Evolutionary conservation across 1,140 invertebrate genomes (phyloP), one percentile per base, ranked within the genome.

Genomic region (Megalonaias nervosa): DNA sequence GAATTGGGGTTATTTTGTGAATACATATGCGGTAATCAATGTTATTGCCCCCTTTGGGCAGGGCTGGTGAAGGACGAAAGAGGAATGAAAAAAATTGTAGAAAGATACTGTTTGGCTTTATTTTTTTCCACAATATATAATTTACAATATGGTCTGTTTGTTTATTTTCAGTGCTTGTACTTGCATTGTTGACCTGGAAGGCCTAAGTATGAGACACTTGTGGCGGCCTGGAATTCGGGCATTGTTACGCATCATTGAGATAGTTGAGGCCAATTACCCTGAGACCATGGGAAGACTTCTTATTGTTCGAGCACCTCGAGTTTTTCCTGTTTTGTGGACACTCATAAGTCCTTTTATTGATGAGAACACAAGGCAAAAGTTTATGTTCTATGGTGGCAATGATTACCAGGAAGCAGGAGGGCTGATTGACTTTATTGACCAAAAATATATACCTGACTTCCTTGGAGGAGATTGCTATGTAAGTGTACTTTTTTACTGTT

Each of bases 301-400:
- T 14, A 89, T 90, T 74, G 89, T 90, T 21, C 76, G 89, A 31
- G 89, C 89, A 56, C 89, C 89, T 11, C 92, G 97, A 80, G 97
- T 98, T 65, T 99, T 99, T 89, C 97, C 97, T 1, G 97, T 99
- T 76, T 92, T 98, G n/a, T 99, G 97, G 97, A 98, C 97, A 0
- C 93, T 99, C 66, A 95, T 99, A 71, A 96, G 96, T 87, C 97
- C 97, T n/a, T 98, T 99, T 89, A 99, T 99, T 85, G 97, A 98
- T 92, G 97, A 98, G 89, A 97, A 97, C 85, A 99, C 97, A 1
- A 93, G 97, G 78, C 95, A 95, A 74, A 99, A 99, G 91, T 98
- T 99, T 89, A 93, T 98, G 89, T 97, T 98, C 87, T 97, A 97
- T 91, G 96, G 95, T 66, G 96, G 95, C 55, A 96, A 96, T 87